Conservation (phyloP, 2,888 invertebrate species). For the Oscheius sp. region DNA sequence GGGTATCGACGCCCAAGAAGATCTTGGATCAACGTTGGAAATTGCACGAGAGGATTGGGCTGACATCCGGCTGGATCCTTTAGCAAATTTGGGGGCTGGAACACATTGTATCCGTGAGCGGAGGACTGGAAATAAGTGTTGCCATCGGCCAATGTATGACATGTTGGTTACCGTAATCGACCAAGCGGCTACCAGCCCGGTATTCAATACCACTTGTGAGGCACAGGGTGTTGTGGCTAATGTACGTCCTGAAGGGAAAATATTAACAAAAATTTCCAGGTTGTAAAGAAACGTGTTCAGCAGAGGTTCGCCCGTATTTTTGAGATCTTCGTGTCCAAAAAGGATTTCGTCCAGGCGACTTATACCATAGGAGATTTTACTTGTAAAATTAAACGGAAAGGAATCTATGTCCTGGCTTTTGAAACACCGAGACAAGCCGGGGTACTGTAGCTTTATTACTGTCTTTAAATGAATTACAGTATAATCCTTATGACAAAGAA, state of each 20-base stretch:
- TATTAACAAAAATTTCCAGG: neutral
- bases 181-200: neutral
- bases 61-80: conserved; percentile 13
- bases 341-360: neutral
- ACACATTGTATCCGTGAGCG: conserved; percentile 10
- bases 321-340: conserved; percentile 1
- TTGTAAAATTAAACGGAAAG: conserved; percentile 1
- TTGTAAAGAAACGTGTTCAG: conserved; percentile 4
- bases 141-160: neutral
- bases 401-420: neutral
- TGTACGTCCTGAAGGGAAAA: neutral
- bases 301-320: conserved; percentile 14
- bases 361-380: conserved; percentile 13
- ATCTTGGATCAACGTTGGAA: conserved; percentile 4
- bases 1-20: neutral
- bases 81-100: conserved; percentile 11
- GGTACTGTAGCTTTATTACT: neutral
- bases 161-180: neutral
- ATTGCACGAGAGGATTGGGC: conserved; percentile 19
- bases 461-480: neutral
- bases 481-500: conserved; percentile 8
- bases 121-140: conserved; percentile 16
- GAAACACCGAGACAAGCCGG: conserved; percentile 12
- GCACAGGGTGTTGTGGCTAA: conserved; percentile 17
- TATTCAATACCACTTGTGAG: conserved; percentile 2